Evolutionary conservation across 2,797 vertebrate genomes (phyloP), one percentile per base, ranked within the genome.

Genomic region (Pelochelys cantorii): DNA sequence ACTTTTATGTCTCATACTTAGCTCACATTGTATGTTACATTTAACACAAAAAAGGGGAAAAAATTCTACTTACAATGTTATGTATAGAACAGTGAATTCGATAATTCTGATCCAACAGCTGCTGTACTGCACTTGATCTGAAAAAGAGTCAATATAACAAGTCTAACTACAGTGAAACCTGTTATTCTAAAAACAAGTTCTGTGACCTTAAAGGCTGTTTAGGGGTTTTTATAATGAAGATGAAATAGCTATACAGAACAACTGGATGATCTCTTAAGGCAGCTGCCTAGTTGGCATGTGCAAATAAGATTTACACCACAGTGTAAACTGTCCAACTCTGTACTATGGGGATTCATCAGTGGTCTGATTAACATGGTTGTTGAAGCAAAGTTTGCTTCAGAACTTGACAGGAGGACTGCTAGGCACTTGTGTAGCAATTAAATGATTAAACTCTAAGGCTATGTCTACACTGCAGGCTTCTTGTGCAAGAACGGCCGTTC

Each of bases 91-190:
- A 99, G 97, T 99, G 99, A 95, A 99, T 99, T 97, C 98, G 98
- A 96, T 99, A 99, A 97, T 99, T 99, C 97, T 99, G 99, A 95
- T 99, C 99, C 96, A 99, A 95, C 83, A 99, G 98, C 95, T 99
- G 99, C 90, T 99, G 98, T 37, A 99, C 99, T 34, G 99, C 99
- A 91, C 97, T 96, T 88, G 99, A 99, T 92, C 99, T 99, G 88
- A 90, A 94, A 93, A 29, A 65, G 60, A 92, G 79, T 22, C 74
- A 34, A 97, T 92, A 94, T 77, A 27, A 60, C 5, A 89, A 17
- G 11, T 85, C 20, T 18, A 82, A 48, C 4, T 86, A 13, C 13
- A 52, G 7, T 27, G 13, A 77, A 52, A 77, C 23, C 42, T 13
- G 25, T 75, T 48, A 25, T 25, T 34, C 20, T 8, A 75, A 75